These are phyloP conservation scores for Zelleria hepariella DNA, from an alignment of 2,888 invertebrate species.

Conservation along the genomic window DNA sequence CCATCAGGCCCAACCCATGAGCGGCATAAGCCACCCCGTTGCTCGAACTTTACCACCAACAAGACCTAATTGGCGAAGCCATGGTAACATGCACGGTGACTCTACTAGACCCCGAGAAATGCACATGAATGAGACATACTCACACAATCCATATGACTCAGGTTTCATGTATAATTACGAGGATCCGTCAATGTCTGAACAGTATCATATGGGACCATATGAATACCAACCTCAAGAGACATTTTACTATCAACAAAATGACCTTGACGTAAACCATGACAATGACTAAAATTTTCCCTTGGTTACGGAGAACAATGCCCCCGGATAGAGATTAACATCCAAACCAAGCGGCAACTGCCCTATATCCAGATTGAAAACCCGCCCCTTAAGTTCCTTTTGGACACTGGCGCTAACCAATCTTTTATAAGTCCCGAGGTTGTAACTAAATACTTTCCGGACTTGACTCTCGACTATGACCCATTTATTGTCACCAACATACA, in stretches of 20 bases:
- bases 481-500: conserved; percentile 12
- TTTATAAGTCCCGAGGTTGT: conserved; percentile 13
- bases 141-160: not conserved
- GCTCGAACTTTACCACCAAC: conserved; percentile 7
- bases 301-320: not conserved
- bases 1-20: conserved; percentile 10
- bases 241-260: not conserved
- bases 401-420: conserved; percentile 14
- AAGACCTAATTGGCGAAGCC: not conserved
- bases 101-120: not conserved
- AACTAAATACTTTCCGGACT: conserved; percentile 6
- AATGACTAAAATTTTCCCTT: conserved; percentile 7
- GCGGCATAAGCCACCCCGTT: conserved; percentile 8
- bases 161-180: not conserved
- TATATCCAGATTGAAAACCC: conserved; percentile 12
- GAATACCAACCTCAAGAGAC: not conserved
- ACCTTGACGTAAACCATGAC: not conserved
- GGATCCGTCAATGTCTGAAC: not conserved
- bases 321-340: conserved; percentile 14
- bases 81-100: conserved; percentile 3
- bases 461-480: conserved; percentile 12
- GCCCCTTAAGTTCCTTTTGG: conserved; percentile 13
- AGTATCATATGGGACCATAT: too few species aligned
- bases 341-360: conserved; percentile 11
- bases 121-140: conserved; percentile 2